phyloP scores from a whole-genome alignment of 2,888 invertebrate species.

The Diachrysia chrysitis region DNA sequence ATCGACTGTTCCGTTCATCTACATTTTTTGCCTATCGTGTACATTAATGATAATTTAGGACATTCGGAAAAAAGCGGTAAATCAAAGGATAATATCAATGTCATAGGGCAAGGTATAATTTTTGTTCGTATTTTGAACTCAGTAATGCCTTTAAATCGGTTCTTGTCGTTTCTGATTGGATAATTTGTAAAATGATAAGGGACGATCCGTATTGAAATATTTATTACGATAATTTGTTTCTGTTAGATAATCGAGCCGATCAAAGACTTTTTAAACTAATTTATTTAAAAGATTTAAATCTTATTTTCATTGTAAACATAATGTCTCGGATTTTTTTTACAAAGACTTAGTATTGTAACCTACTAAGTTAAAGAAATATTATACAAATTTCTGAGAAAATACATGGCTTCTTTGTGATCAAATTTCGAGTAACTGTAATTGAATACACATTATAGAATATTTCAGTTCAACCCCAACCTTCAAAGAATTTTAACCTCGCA shows the following conservation, averaged over 20 bases:
- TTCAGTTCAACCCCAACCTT: too few species aligned
- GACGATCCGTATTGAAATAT: not conserved
- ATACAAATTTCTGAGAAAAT: too few species aligned
- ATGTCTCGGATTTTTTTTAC: too few species aligned
- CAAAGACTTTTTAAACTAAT: too few species aligned
- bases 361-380: too few species aligned
- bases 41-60: conserved; percentile 46
- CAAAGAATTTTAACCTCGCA: too few species aligned
- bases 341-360: too few species aligned
- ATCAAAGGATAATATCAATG: conserved; percentile 30
- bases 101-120: conserved; percentile 38
- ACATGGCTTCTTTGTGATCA: too few species aligned
- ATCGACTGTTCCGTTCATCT: conserved; percentile 25
- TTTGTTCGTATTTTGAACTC: conserved; percentile 36
- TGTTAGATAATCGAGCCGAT: not conserved
- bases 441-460: too few species aligned
- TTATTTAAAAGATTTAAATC: not conserved
- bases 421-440: too few species aligned
- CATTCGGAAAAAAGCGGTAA: not conserved
- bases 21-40: conserved; percentile 29
- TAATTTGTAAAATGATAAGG: conserved; percentile 33
- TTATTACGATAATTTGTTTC: conserved; percentile 1
- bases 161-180: conserved; percentile 32
- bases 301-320: too few species aligned
- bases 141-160: conserved; percentile 39